A percentile compares a stretch with the other conserved stretches of the same genome.
Evolutionary conservation across 2,888 invertebrate genomes (phyloP).

Genomic region (Drymonia ruficornis): DNA sequence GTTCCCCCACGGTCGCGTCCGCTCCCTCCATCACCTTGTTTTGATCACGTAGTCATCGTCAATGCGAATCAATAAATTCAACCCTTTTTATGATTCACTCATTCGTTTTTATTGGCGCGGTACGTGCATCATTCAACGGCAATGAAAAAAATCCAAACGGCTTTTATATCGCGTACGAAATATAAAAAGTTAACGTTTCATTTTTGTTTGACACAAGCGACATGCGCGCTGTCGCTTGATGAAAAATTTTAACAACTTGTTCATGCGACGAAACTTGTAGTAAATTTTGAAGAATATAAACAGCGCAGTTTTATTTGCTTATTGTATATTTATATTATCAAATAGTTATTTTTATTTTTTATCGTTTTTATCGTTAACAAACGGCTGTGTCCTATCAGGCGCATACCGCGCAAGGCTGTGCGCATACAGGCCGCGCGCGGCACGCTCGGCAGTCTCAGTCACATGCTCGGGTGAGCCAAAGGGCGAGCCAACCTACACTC

Average conservation of each 20-base stretch:
- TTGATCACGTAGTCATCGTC: slow-evolving; percentile 60
- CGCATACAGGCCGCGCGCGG: too few species aligned
- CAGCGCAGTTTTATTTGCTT: slow-evolving; percentile 10
- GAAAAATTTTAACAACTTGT: slow-evolving; percentile 41
- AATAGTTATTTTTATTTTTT: neutral
- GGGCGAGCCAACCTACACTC: too few species aligned
- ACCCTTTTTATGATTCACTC: slow-evolving; percentile 80
- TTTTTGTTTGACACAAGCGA: slow-evolving; percentile 39
- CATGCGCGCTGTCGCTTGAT: slow-evolving; percentile 36
- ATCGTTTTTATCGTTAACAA: too few species aligned
- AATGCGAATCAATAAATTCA: slow-evolving; percentile 81
- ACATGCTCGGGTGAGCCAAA: too few species aligned
- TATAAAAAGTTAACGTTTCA: slow-evolving; percentile 57
- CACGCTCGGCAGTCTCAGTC: too few species aligned
- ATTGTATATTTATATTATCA: slow-evolving; percentile 16
- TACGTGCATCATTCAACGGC: slow-evolving; percentile 75
- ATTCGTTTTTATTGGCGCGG: slow-evolving; percentile 75
- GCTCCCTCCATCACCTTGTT: slow-evolving; percentile 29
- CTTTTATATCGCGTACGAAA: slow-evolving; percentile 65
- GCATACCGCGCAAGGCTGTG: too few species aligned
- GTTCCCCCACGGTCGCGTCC: slow-evolving; percentile 2
- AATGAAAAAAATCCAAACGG: slow-evolving; percentile 72
- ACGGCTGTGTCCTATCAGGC: too few species aligned
- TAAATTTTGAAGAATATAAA: slow-evolving; percentile 8
- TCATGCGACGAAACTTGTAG: slow-evolving; percentile 32